Conservation (phyloP, 2,888 invertebrate genomes). For the Aporophyla nigra region DNA sequence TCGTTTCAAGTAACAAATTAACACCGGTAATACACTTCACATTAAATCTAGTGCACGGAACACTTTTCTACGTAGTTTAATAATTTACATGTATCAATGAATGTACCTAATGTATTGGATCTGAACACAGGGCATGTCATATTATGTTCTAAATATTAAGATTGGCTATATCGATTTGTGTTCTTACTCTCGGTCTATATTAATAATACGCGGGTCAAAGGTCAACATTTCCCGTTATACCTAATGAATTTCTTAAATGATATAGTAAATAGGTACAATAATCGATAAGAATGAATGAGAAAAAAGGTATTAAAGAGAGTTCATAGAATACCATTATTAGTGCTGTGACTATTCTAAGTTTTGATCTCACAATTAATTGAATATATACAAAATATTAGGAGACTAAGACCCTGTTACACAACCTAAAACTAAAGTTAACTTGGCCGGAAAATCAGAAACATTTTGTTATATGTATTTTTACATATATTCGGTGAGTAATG, state of each 20-base stretch:
- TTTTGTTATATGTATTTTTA: background rate
- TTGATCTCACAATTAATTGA: conserved; percentile 60
- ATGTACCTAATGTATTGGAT: conserved; percentile 49
- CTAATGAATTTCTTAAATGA: conserved; percentile 58
- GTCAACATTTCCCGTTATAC: conserved; percentile 59
- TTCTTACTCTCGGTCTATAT: conserved; percentile 40
- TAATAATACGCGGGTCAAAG: conserved; percentile 43
- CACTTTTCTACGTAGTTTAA: conserved; percentile 79
- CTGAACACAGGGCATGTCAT: conserved; percentile 36
- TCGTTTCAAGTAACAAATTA: conserved; percentile 74
- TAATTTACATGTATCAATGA: conserved; percentile 62
- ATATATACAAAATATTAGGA: conserved; percentile 57
- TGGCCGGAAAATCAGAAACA: background rate
- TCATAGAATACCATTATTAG: conserved; percentile 65
- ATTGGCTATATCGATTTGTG: conserved; percentile 34
- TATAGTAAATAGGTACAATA: conserved; percentile 61
- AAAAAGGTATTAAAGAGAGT: conserved; percentile 42
- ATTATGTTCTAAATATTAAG: conserved; percentile 44
- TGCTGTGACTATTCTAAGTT: conserved; percentile 70
- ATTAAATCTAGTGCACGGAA: conserved; percentile 79
- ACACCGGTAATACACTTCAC: conserved; percentile 77
- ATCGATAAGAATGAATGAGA: conserved; percentile 52
- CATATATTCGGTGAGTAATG: background rate
- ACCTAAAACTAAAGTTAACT: background rate
- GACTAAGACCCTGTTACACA: conserved; percentile 14